These are phyloP conservation scores for Sylvilagus floridanus DNA, from an alignment of 2,797 vertebrate genomes.

Conservation along the genomic window DNA sequence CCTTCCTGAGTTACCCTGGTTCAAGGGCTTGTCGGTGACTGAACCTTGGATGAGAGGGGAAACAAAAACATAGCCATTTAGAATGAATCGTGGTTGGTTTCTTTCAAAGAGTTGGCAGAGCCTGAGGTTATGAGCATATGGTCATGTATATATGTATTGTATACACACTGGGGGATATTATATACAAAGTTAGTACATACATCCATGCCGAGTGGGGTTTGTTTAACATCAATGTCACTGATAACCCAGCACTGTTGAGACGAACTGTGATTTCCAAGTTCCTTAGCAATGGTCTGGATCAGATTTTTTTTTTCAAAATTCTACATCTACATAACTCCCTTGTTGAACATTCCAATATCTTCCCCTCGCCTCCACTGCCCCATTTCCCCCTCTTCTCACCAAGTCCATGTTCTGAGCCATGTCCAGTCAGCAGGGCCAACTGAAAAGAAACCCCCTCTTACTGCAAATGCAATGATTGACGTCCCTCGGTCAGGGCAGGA, in stretches of 20 bases:
- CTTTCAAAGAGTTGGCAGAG: slow-evolving; percentile 65
- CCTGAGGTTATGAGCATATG: slow-evolving; percentile 26
- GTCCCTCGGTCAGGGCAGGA: slow-evolving; percentile 78
- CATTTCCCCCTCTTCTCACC: not conserved
- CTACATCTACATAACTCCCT: not conserved
- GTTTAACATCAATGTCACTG: slow-evolving; percentile 77
- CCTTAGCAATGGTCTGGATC: slow-evolving; percentile 48
- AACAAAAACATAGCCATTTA: slow-evolving; percentile 66
- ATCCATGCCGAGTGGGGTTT: slow-evolving; percentile 37
- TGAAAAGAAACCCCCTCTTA: slow-evolving; percentile 67
- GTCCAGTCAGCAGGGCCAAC: slow-evolving; percentile 39
- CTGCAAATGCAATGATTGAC: slow-evolving; percentile 75
- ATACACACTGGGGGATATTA: slow-evolving; percentile 66
- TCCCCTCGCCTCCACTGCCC: not conserved
- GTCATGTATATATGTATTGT: slow-evolving; percentile 43
- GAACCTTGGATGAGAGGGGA: slow-evolving; percentile 90
- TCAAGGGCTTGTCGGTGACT: slow-evolving; percentile 96
- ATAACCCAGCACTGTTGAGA: slow-evolving; percentile 60
- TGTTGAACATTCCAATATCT: not conserved
- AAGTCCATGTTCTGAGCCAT: slow-evolving; percentile 7
- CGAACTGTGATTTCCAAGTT: slow-evolving; percentile 64
- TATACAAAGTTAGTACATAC: slow-evolving; percentile 66
- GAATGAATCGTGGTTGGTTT: slow-evolving; percentile 39
- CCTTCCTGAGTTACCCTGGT: slow-evolving; percentile 95
- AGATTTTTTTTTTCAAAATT: slow-evolving; percentile 53